Evolutionary conservation across 1,140 invertebrate species (phyloP), one percentile per base, ranked within the genome.

Genomic region (Drosophila lowei): DNA sequence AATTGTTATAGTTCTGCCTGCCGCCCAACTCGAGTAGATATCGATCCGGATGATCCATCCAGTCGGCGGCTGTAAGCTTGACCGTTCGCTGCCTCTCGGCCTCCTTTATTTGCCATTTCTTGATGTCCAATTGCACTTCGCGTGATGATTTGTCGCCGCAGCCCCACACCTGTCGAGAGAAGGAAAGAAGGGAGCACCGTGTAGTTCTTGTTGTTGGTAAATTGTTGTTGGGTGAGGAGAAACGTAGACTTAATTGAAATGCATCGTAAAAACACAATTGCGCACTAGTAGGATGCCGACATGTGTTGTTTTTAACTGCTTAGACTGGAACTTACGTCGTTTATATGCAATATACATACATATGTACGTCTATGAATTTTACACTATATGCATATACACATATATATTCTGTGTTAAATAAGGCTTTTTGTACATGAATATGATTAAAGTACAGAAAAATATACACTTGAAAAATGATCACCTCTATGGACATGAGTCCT

Each of bases 31-130:
- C 96, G 52, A 98, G 92, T 34, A 98, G 93, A 91, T 93, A 94
- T 64, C 97, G 94, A 93, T 98, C 97, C 2, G 97, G 97, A 93
- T 98, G 97, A 90, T 98, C 97, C 71, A 97, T 93, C 97, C 97
- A 98, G 90, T 97, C 97, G 16, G 94, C 93, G 0, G 95, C 94
- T 44, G 95, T 97, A 50, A 97, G 91, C 91, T 97, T 97, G 3
- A 97, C 95, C 18, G 93, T 93, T 48, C 95, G 92, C 68, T 97
- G 95, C 70, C 95, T 94, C 91, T 98, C 97, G 1, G 95, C 95
- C 92, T 98, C 96, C 84, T 95, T 95, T 0, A 96, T 94, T 90
- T 98, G 96, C 96, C 97, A 98, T 76, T 97, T 96, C 91, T 97
- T 97, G 62, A 97, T 95, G 72, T 97, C 96, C 60, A 96, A 90